Evolutionary conservation across 2,797 vertebrate genomes (phyloP), one percentile per base, ranked within the genome.

Genomic region (Eulemur mongoz): DNA sequence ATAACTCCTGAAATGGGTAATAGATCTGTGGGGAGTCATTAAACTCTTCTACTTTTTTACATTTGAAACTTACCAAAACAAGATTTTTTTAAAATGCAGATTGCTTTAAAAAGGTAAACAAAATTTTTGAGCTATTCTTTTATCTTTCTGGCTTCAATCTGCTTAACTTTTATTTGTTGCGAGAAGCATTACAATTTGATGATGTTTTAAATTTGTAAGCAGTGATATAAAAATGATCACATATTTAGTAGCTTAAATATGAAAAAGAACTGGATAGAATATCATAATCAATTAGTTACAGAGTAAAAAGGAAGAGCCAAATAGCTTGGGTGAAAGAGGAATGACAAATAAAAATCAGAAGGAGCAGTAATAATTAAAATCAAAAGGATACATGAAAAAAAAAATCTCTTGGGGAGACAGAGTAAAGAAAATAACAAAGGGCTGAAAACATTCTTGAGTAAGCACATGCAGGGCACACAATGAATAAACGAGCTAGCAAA

Each of bases 161-260:
- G 76, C 52, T 89, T 80, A 84, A 32, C 23, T 92, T 92, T 67
- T 27, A 59, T 57, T 81, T 83, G 20, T 52, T 93, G 86, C 86
- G 57, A 67, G 18, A 83, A 86, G 17, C 45, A 86, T 2, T 93
- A 63, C 4, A 95, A 87, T 38, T 65, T 95, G 32, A 70, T 4
- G 45, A 67, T 61, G 18, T n/a, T 86, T 30, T 65, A 92, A 78
- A 78, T 86, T 57, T 95, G 18, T 45, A 95, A 40, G 32, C 1
- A 84, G 79, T 50, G 17, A 84, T 65, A 94, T 43, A 80, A 80
- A 95, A 95, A 76, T 85, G 14, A 83, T 45, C 35, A 52, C 40
- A 92, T n/a, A 92, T 61, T 75, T 69, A 75, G 15, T 52, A 85
- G 25, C 35, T 76, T 85, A 75, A 52, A 82, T 88, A 50, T 73